Conservation (phyloP, 2,797 vertebrate genomes). For the Urosaurus nigricauda region DNA sequence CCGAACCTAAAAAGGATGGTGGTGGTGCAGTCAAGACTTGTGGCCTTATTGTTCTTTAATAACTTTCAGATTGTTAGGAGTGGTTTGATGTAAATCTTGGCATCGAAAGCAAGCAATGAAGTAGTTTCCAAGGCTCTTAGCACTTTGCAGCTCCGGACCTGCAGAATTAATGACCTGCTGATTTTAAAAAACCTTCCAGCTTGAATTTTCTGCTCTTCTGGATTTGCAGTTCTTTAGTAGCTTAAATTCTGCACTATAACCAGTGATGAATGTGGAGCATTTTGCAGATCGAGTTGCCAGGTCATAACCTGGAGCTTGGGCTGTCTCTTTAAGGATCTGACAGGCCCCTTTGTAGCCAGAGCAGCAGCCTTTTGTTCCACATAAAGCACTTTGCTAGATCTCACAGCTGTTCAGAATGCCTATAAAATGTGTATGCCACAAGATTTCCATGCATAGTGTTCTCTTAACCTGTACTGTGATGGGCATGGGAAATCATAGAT, state of each 20-base stretch:
- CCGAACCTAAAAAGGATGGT: conserved; percentile 76
- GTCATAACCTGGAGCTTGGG: background rate
- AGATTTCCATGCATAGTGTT: background rate
- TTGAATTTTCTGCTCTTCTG: conserved; percentile 28
- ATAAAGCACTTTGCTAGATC: background rate
- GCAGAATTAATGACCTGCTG: conserved; percentile 62
- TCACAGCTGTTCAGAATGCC: background rate
- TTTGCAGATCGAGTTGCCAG: conserved; percentile 1
- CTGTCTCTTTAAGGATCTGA: conserved; percentile 10
- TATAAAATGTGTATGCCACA: background rate
- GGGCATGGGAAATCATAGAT: background rate
- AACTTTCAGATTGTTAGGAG: conserved; percentile 64
- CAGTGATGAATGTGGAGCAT: background rate
- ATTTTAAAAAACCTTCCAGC: conserved; percentile 19
- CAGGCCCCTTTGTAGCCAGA: background rate
- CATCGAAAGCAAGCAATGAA: conserved; percentile 58
- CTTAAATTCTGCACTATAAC: background rate
- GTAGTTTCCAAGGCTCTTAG: conserved; percentile 53
- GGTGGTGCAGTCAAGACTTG: conserved; percentile 77
- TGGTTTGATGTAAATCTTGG: conserved; percentile 61
- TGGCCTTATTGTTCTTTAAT: conserved; percentile 78
- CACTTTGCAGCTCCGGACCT: conserved; percentile 44
- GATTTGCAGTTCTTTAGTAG: background rate
- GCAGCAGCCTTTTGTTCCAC: background rate
- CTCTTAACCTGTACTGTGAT: background rate